phyloP scores from a whole-genome alignment of 2,113 vertebrate genomes.

The Anguilla rostrata region DNA sequence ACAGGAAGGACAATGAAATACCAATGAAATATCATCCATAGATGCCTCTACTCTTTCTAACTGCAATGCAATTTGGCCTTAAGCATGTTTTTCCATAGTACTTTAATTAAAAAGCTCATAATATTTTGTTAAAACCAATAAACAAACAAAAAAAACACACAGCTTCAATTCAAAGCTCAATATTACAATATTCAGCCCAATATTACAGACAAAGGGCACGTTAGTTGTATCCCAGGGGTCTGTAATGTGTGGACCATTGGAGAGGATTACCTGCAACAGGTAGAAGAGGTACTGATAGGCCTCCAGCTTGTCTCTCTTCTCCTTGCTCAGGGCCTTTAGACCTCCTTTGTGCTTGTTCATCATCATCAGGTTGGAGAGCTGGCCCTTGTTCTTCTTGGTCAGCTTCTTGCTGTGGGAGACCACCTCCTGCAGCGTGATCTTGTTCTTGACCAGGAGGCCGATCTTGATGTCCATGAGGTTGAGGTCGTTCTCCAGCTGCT shows the following conservation, averaged over 20 bases:
- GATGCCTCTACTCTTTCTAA: background rate
- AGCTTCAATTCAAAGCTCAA: too few relatives aligned
- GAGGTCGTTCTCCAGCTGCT: conserved; percentile 95
- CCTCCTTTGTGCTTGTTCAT: conserved; percentile 93
- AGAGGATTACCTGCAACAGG: conserved; percentile 80
- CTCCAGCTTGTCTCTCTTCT: conserved; percentile 92
- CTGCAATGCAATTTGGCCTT: background rate
- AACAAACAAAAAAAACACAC: too few relatives aligned
- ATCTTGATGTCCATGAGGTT: conserved; percentile 99
- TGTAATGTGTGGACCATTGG: background rate
- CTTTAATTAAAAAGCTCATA: background rate
- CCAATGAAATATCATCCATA: background rate
- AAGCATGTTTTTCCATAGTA: background rate
- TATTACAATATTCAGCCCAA: too few relatives aligned
- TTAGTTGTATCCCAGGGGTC: background rate
- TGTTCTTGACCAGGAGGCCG: conserved; percentile 95
- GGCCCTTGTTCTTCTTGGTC: conserved; percentile 95
- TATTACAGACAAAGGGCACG: background rate
- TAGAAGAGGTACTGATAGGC: conserved; percentile 97
- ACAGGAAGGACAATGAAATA: background rate
- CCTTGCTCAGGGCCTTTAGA: conserved; percentile 95
- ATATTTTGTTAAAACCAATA: too few relatives aligned
- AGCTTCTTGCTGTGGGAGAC: conserved; percentile 98
- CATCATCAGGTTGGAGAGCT: conserved; percentile 97
- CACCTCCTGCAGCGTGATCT: conserved; percentile 97